Evolutionary conservation across 2,888 invertebrate genomes (phyloP), one percentile per base, ranked within the genome.

Genomic region (Aleiodes alternator): DNA sequence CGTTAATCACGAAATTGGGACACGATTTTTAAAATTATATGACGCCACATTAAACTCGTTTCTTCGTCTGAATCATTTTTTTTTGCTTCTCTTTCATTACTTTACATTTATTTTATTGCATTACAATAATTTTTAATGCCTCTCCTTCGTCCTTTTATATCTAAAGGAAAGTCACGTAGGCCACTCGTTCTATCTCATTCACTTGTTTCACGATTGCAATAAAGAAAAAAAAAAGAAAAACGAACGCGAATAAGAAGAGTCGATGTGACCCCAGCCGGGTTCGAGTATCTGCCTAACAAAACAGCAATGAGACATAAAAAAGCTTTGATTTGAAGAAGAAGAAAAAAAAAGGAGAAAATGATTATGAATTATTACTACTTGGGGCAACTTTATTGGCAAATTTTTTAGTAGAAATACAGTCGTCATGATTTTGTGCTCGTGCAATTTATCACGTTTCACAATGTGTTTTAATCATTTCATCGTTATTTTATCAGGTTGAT

Each of bases 151-250:
- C 64, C 61, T 38, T 29, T 64, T 12, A 64, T 53, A 43, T 72
- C 16, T 43, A 29, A 43, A 23, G 64, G 64, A 64, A 43, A 64
- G 64, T 64, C 64, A 64, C 64, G 64, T 64, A 64, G 43, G 64
- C 64, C 64, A 64, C 43, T 64, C 64, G 64, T 14, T 64, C 23
- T 23, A 64, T 43, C 64, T 48, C 64, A 43, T 48, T 48, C 43
- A 43, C 64, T 23, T 48, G 23, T 64, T 43, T 43, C 38, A 31
- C 23, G 11, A 29, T 66, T 43, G 29, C 14, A 38, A 43, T 43
- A 11, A 43, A 43, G 3, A 43, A 43, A 38, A 38, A 38, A 38
- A 38, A 38, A 38, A 38, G 38, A 38, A 38, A 8, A 38, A 38
- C 8, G 8, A 38, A 23, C 23, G 34, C 34, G 43, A 64, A 43